Base-by-base conservation (phyloP, 2,113 vertebrate genomes). In the Scopus umbretta region DNA sequence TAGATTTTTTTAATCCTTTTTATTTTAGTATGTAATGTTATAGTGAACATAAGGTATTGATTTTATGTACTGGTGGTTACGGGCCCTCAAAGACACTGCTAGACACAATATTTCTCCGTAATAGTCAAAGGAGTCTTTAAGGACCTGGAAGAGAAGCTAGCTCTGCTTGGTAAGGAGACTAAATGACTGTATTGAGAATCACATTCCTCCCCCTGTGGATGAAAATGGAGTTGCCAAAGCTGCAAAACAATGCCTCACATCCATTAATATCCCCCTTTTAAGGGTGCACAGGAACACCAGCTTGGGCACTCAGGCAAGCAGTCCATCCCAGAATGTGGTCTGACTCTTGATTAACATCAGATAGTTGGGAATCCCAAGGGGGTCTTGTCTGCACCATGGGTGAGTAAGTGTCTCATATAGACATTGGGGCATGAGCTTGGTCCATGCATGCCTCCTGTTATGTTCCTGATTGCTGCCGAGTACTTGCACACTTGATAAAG, bases 361-460 rank as follows among this genome's bases (percentile, higher is more conserved):
- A 30, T 25, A 43, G 10, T 22, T 71, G 74, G 42, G 42, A 86
- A 66, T 74, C 65, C 22, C 38, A 74, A 84, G 30, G 30, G 36
- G 10, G 7, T 4, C 5, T 74, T 74, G 34, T 80, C 45, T 83
- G 34, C 36, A 55, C 5, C 13, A 8, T 22, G 34, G 12, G 12
- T 50, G 10, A 10, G 10, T 59, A 36, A 36, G 27, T 27, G 16
- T 76, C 45, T 76, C 22, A 9, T 10, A 7, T 3, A 63, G 40
- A 61, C 10, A 21, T 1, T 0, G 3, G 30, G 36, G 45, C 27
- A 53, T 18, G 30, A 40, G 15, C 23, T 67, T 0, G 0, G 26
- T 59, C 43, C 23, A 20, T 0, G 0, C 11, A 5, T 30, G n/a
- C 14, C 45, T 92, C 32, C 26, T n/a, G 25, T 84, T 56, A 36